These are phyloP conservation scores for Beroe ovata DNA, from an alignment of 37 sponge, comb jelly and placozoan species.

Conservation along the genomic window DNA sequence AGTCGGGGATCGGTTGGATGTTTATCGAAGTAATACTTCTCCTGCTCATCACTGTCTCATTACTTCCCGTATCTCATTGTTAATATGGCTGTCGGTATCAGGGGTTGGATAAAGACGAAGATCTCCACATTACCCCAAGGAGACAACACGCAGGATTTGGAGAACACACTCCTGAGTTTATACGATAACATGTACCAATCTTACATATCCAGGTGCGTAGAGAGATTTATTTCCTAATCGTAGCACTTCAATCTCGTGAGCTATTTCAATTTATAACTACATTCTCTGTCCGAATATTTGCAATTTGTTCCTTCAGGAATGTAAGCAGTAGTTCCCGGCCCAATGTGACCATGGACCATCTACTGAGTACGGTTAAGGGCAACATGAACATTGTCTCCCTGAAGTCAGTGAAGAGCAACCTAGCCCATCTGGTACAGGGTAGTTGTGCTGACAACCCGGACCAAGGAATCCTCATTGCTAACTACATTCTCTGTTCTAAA, in stretches of 20 bases:
- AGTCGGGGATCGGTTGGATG: too few species aligned
- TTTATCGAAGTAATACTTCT: too few species aligned
- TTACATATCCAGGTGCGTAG: too few species aligned
- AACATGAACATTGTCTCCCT: slow-evolving; percentile 49
- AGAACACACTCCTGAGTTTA: slow-evolving; percentile 1
- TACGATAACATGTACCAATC: slow-evolving; percentile 60
- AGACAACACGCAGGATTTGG: neutral
- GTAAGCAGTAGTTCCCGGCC: neutral
- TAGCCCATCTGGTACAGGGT: neutral
- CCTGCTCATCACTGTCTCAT: too few species aligned
- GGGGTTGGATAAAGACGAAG: slow-evolving; percentile 49
- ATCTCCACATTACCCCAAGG: neutral
- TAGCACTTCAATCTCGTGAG: neutral
- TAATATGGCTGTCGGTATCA: neutral
- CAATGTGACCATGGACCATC: slow-evolving; percentile 44
- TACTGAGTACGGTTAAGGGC: slow-evolving; percentile 27
- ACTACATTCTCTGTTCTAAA: slow-evolving; percentile 51
- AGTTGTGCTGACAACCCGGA: neutral
- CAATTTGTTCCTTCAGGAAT: neutral
- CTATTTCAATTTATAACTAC: too few species aligned
- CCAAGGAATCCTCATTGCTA: neutral
- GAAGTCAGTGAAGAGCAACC: slow-evolving; percentile 12
- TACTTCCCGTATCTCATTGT: too few species aligned
- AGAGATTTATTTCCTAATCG: neutral
- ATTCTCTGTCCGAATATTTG: neutral